phyloP scores from a whole-genome alignment of 2,113 vertebrate species.

The Cinclus cinclus region DNA sequence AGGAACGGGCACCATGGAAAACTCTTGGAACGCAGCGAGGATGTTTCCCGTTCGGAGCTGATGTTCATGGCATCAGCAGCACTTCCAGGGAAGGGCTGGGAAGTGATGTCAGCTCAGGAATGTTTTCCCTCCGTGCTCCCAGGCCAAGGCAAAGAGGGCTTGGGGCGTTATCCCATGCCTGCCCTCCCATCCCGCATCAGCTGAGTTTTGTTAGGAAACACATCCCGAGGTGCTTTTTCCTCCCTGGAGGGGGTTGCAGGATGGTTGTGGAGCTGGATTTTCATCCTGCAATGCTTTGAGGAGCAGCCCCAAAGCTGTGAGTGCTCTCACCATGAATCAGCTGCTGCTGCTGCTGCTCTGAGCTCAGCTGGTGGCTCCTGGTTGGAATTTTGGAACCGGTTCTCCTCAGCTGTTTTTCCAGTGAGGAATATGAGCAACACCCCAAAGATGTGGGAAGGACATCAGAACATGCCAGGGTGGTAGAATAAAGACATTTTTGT shows the following conservation, averaged over 20 bases:
- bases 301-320: not conserved
- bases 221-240: not conserved
- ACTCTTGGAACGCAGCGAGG: not conserved
- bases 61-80: not conserved
- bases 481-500: not conserved
- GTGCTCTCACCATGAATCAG: not conserved
- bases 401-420: not conserved
- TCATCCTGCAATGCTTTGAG: not conserved
- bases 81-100: not conserved
- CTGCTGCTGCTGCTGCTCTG: not conserved
- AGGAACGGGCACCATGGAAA: not conserved
- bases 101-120: not conserved
- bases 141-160: conserved; percentile 12
- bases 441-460: not conserved
- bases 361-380: not conserved
- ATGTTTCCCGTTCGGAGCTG: not conserved
- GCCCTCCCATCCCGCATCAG: not conserved
- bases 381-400: too few relatives aligned
- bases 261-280: not conserved
- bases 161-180: not conserved
- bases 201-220: not conserved
- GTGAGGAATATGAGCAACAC: not conserved
- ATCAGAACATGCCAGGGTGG: not conserved
- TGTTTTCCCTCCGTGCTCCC: not conserved
- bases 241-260: not conserved